Base-by-base conservation (phyloP, 2,113 vertebrate genomes). In the Melanerpes formicivorus region DNA sequence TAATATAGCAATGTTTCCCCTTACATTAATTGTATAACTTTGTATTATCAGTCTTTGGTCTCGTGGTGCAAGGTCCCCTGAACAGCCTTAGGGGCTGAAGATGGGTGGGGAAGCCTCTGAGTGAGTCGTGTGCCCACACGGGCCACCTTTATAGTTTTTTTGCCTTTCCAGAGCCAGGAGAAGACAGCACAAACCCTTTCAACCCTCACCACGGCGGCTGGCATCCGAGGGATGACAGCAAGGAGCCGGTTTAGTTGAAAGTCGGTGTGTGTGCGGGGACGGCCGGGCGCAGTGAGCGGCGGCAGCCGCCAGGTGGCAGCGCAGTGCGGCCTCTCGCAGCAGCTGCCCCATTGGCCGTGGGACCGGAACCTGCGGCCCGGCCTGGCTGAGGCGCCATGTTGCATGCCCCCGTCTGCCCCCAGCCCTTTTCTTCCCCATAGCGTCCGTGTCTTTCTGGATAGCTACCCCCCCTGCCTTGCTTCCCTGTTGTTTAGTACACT, bases 241-340 rank as follows among this genome's bases (percentile, higher is more conserved):
- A 48, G 3, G 9, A 23, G 25, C 3, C 4, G 19, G 69, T 71
- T 88, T 27, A 18, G 50, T 30, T 44, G 86, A 40, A 60, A 27
- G 19, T 37, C 30, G 59, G 26, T 58, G 29, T n/a, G 29, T 11
- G 12, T 1, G 42, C 67, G 44, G 18, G 37, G 42, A 44, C 18
- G 11, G 14, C 3, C 1, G 65, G 18, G 23, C 37, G 90, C 78
- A 90, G 80, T 92, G 80, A 8, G 26, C 23, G 14, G 34, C 13
- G 4, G 69, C 6, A 69, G 86, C 94, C 95, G 77, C 94, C 62
- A 95, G 95, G 94, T 95, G 95, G 95, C 95, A 90, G 90, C 69
- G 27, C 40, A 52, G 72, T 2, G 90, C 76, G 90, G 84, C 13
- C 59, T 74, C 29, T 34, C 1, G 60, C 56, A 34, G 64, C 50